A percentile compares a stretch with the other conserved stretches of the same genome.
phyloP scores from a whole-genome alignment of 2,113 vertebrate species.

The Varanus komodoensis region DNA sequence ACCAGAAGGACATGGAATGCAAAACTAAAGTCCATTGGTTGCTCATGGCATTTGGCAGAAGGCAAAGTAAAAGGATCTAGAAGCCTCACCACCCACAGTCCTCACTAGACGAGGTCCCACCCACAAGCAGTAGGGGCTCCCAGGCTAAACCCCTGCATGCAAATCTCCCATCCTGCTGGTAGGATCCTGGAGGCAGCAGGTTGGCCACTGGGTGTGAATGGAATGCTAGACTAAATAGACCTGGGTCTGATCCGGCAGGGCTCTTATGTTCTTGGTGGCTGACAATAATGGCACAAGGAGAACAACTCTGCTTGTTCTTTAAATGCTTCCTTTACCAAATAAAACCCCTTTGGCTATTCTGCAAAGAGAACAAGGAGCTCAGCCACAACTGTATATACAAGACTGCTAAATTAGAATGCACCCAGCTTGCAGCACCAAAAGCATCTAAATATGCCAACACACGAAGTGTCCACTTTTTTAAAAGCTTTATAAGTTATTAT shows the following conservation, averaged over 20 bases:
- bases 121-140: too few species aligned
- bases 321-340: not conserved
- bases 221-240: too few species aligned
- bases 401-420: not conserved
- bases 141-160: not conserved
- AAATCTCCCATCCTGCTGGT: too few species aligned
- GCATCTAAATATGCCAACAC: not conserved
- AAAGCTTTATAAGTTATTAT: not conserved
- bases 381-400: not conserved
- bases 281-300: not conserved
- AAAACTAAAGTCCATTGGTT: too few species aligned
- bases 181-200: too few species aligned
- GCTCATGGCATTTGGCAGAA: too few species aligned
- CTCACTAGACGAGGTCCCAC: not conserved
- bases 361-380: not conserved
- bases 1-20: not conserved
- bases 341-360: not conserved
- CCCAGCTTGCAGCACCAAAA: not conserved
- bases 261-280: too few species aligned
- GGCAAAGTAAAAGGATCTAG: not conserved
- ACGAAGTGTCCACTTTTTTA: not conserved
- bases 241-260: too few species aligned
- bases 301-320: too few species aligned
- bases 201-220: too few species aligned
- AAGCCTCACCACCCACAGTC: not conserved